Evolutionary conservation across 2,888 invertebrate species (phyloP), one percentile per base, ranked within the genome.

Genomic region (Cerastis leucographa): DNA sequence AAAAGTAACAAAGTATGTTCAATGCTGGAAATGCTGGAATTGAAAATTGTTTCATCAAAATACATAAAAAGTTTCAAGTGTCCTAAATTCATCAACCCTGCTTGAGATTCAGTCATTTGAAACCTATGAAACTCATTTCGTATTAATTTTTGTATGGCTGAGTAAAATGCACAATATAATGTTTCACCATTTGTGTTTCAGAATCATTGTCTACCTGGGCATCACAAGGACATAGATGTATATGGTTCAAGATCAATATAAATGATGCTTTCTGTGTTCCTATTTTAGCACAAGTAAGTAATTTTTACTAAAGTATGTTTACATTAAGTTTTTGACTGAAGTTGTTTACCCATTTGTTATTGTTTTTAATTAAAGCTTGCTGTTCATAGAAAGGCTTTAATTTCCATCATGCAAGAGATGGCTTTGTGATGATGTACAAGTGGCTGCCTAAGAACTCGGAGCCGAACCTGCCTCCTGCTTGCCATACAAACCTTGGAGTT

Each of bases 331-430:
- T 22, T 49, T 71, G 4, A 40, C 17, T 69, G 9, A 40, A 64
- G 12, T 76, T 76, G 72, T 78, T 84, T 71, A 87, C 40, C 65
- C 40, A 59, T 78, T 74, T 78, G 56, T 82, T 76, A 76, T 84
- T 85, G 78, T 83, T 85, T 88, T 90, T 85, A 86, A 88, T 89
- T 74, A 91, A 90, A 86, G 84, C 88, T 91, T 93, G 90, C 89
- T 93, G 93, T 95, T 92, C 92, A 93, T 94, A 98, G 97, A 97
- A 98, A 93, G 98, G 98, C 76, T 99, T 99, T 95, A 98, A 97
- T 92, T 99, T 98, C 93, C 99, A 99, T 94, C 99, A 99, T 96
- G 98, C 99, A 66, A 97, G 98, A 92, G 97, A 97, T 82, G 97
- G 98, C 59, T 98, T 97, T 92, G 98, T 98, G 69, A 98, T 98